A percentile compares a stretch with the other conserved stretches of the same genome.
Evolutionary conservation across 2,888 invertebrate genomes (phyloP).

Genomic region (Plagiodera versicolora): DNA sequence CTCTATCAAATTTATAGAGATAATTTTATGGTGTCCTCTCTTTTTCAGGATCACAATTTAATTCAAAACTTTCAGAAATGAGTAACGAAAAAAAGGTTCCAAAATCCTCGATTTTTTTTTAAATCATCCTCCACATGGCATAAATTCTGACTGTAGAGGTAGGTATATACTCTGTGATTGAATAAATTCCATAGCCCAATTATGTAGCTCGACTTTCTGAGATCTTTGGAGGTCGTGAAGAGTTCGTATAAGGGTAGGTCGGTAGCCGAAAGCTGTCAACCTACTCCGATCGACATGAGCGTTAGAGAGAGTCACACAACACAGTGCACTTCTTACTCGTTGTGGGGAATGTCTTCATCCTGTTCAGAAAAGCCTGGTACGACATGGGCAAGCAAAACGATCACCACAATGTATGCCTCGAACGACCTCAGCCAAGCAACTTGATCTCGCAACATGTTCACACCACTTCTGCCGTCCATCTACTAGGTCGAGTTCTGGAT

Average conservation of each 20-base stretch:
- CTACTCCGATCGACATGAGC: background rate
- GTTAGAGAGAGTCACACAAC: background rate
- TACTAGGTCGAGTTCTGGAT: constrained; percentile 29
- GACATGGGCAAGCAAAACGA: constrained; percentile 42
- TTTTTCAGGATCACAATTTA: too few relatives aligned
- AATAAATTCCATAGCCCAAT: constrained; percentile 1
- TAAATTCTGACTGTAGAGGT: too few relatives aligned
- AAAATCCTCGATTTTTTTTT: too few relatives aligned
- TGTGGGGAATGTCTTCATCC: constrained; percentile 87
- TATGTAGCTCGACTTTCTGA: background rate
- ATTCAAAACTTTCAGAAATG: too few relatives aligned
- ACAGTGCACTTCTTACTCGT: constrained; percentile 85
- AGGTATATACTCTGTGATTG: background rate
- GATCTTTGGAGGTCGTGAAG: background rate
- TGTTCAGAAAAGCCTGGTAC: constrained; percentile 67
- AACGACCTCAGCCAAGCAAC: constrained; percentile 28
- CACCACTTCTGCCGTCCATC: constrained; percentile 25
- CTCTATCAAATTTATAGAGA: too few relatives aligned
- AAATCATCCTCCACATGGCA: too few relatives aligned
- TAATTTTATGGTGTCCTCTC: too few relatives aligned
- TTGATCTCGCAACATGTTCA: constrained; percentile 44
- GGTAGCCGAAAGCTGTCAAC: constrained; percentile 1
- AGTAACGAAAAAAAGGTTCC: too few relatives aligned
- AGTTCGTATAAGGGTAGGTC: constrained; percentile 1
- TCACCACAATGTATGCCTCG: constrained; percentile 29